Evolutionary conservation across 2,113 vertebrate genomes (phyloP), one percentile per base, ranked within the genome.

Genomic region (Atractosteus spatula): DNA sequence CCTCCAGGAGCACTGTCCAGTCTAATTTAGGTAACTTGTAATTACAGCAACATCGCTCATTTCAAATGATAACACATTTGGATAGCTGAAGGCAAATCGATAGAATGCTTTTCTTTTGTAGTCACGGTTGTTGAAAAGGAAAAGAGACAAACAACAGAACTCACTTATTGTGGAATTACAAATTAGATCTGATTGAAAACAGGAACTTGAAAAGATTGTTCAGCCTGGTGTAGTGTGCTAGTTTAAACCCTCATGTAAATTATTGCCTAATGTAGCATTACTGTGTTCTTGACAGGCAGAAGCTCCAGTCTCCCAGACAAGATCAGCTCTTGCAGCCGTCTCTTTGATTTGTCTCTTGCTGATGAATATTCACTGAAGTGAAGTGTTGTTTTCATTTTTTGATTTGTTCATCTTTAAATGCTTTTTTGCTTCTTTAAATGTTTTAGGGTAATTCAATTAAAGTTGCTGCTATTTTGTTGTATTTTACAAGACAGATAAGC

Each of bases 321-420:
- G 57, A 59, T n/a, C 57, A 62, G 45, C 57, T 41, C 59, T 59
- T 62, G 66, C 44, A 14, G 14, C 14, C n/a, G 62, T 45, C 66
- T 14, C 43, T 16, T 8, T 76, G 54, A 1, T 74, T 57, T 17
- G 76, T 82, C 71, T 70, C 74, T 75, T 62, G 78, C 73, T 54
- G 78, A 62, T 73, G 75, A 79, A 78, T 81, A 42, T 66, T 44
- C 43, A 42, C 16, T 64, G 16, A 6, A 17, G 70, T 70, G 47
- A 44, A 41, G 8, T 17, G 16, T n/a, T n/a, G 3, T 47, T 43
- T 68, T 17, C 41, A 5, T 29, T 7, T 7, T 29, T 62, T 62
- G 14, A 7, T 29, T 63, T 63, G 3, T 63, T 29, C 57, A 61
- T 61, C 17, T 63, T 63, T 63, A 63, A 63, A 16, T 10, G 29